Evolutionary conservation across 2,888 invertebrate genomes (phyloP).

Genomic region (Vanessa cardui): DNA sequence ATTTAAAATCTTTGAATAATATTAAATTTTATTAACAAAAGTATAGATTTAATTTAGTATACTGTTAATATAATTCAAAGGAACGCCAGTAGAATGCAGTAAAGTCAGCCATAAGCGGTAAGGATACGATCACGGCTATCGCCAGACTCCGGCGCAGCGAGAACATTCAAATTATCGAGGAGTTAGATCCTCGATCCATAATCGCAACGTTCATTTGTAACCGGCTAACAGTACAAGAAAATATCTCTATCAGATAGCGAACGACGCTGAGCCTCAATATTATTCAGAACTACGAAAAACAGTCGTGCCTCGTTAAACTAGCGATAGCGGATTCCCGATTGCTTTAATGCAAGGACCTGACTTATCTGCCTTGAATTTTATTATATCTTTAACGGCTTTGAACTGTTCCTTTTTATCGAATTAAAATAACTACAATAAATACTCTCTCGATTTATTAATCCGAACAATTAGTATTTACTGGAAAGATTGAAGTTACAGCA

Average conservation of each 20-base stretch:
- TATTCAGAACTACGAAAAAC: conserved; percentile 82
- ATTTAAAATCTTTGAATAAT: neutral
- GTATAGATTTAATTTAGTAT: neutral
- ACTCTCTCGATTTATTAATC: too few species aligned
- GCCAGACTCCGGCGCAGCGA: conserved; percentile 59
- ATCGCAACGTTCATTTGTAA: conserved; percentile 81
- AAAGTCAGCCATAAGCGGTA: conserved; percentile 70
- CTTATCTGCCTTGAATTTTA: conserved; percentile 52
- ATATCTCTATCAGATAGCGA: conserved; percentile 78
- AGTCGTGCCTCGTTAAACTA: conserved; percentile 81
- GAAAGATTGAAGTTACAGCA: too few species aligned
- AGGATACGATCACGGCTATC: conserved; percentile 72
- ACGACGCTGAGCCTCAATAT: conserved; percentile 77
- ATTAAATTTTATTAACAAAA: neutral
- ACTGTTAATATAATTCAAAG: conserved; percentile 9
- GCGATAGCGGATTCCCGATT: conserved; percentile 72
- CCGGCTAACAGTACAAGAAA: conserved; percentile 77
- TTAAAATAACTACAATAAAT: conserved; percentile 6
- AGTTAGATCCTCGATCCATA: conserved; percentile 77
- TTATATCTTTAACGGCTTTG: conserved; percentile 44
- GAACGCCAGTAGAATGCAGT: conserved; percentile 21
- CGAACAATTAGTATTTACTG: too few species aligned
- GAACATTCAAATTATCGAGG: conserved; percentile 80
- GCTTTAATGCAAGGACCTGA: conserved; percentile 53
- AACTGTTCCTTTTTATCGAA: conserved; percentile 32